Conservation (phyloP, 2,888 invertebrate genomes). For the Allophyes oxyacanthae region DNA sequence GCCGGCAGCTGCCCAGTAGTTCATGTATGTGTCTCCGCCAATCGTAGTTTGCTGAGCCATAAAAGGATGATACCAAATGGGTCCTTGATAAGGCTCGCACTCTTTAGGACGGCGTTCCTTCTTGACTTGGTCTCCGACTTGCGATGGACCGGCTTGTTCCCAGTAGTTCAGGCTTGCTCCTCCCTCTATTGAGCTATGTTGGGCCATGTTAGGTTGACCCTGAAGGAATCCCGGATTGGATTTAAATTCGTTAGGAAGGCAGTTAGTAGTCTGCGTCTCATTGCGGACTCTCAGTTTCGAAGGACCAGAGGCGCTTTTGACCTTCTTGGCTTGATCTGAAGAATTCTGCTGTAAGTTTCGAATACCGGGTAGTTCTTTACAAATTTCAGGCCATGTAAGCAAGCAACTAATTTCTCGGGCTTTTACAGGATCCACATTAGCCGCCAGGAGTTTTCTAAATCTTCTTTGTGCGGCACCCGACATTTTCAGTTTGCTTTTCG, state of each 20-base stretch:
- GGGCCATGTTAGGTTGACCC: background rate
- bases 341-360: background rate
- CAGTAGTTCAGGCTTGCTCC: background rate
- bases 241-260: background rate
- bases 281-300: background rate
- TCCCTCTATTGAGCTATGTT: background rate
- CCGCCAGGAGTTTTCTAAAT: constrained; percentile 7
- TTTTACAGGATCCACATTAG: constrained; percentile 19
- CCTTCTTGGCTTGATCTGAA: background rate
- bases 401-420: constrained; percentile 12
- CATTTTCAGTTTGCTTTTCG: background rate
- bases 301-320: background rate
- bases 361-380: constrained; percentile 8
- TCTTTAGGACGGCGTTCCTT: background rate
- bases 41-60: background rate
- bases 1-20: constrained; percentile 1
- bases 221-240: background rate
- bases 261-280: background rate
- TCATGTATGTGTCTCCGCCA: background rate
- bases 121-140: background rate
- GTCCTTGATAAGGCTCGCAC: background rate
- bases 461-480: background rate
- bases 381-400: constrained; percentile 14
- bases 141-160: background rate
- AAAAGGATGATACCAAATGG: background rate